phyloP scores from a whole-genome alignment of 2,888 invertebrate genomes.

The Auanema freiburgensis region DNA sequence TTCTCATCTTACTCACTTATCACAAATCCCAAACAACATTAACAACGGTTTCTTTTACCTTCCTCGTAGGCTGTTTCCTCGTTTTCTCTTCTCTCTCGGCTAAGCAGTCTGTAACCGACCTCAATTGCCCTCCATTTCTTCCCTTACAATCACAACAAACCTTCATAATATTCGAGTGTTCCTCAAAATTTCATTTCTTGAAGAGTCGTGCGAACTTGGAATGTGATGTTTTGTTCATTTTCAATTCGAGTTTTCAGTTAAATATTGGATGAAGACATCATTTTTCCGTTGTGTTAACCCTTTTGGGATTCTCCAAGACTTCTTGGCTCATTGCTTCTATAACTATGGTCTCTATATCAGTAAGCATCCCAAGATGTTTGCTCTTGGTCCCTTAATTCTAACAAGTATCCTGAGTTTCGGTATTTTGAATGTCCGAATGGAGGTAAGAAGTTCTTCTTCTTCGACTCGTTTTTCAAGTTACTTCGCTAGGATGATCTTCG shows the following conservation, averaged over 20 bases:
- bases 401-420: conserved; percentile 55
- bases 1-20: too few relatives aligned
- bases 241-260: too few relatives aligned
- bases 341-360: conserved; percentile 55
- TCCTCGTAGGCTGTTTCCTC: neutral
- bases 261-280: neutral
- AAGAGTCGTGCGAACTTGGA: too few relatives aligned
- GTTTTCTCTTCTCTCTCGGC: too few relatives aligned
- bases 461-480: conserved; percentile 2
- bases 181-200: too few relatives aligned
- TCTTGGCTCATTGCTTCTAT: conserved; percentile 53
- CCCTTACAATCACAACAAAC: too few relatives aligned
- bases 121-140: too few relatives aligned
- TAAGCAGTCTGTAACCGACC: too few relatives aligned
- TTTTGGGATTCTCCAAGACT: conserved; percentile 57
- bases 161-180: too few relatives aligned
- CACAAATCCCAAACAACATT: too few relatives aligned
- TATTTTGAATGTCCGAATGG: conserved; percentile 50
- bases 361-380: conserved; percentile 52
- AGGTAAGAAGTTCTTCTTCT: conserved; percentile 32
- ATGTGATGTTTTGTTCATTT: too few relatives aligned
- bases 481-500: conserved; percentile 60
- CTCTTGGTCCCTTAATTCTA: conserved; percentile 51
- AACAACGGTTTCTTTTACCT: neutral
- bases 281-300: conserved; percentile 38